Percentiles rank a stretch among this genome's conserved stretches.
Conservation (phyloP, 1,140 invertebrate genomes). For the Zaprionus kolodkinae region DNA sequence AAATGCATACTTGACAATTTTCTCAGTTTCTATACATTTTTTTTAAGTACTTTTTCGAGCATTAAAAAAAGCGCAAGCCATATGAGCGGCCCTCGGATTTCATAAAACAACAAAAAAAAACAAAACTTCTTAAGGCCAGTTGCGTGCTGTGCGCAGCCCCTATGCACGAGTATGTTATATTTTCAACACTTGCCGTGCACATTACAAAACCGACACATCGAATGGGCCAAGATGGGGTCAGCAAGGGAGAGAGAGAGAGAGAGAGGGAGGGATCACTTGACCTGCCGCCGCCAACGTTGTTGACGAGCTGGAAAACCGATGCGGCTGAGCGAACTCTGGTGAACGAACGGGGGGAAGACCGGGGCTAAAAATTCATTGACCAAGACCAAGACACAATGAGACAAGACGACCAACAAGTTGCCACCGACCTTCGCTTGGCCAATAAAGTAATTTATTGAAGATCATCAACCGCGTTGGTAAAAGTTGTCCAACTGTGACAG, state of each 20-base stretch:
- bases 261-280: conserved; percentile 77
- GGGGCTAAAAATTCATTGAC: conserved; percentile 55
- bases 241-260: not conserved
- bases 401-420: conserved; percentile 61
- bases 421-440: conserved; percentile 78
- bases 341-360: not conserved
- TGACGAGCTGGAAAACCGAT: conserved; percentile 59
- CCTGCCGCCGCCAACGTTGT: conserved; percentile 43
- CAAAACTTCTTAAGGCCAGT: conserved; percentile 63
- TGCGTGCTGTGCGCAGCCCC: conserved; percentile 49
- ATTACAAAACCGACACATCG: conserved; percentile 41
- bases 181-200: conserved; percentile 53
- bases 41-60: not conserved
- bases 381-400: conserved; percentile 32
- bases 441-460: conserved; percentile 80
- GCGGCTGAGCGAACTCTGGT: conserved; percentile 21
- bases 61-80: not conserved
- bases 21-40: not conserved
- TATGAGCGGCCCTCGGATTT: conserved; percentile 22
- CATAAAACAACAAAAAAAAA: conserved; percentile 16
- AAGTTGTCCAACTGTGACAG: conserved; percentile 73
- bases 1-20: conserved; percentile 6
- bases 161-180: conserved; percentile 37
- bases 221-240: not conserved
- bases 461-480: conserved; percentile 67